A percentile compares a stretch with the other conserved stretches of the same genome.
These are phyloP conservation scores for Trissoscelio sp. DNA, from an alignment of 2,888 invertebrate genomes.

Conservation along the genomic window DNA sequence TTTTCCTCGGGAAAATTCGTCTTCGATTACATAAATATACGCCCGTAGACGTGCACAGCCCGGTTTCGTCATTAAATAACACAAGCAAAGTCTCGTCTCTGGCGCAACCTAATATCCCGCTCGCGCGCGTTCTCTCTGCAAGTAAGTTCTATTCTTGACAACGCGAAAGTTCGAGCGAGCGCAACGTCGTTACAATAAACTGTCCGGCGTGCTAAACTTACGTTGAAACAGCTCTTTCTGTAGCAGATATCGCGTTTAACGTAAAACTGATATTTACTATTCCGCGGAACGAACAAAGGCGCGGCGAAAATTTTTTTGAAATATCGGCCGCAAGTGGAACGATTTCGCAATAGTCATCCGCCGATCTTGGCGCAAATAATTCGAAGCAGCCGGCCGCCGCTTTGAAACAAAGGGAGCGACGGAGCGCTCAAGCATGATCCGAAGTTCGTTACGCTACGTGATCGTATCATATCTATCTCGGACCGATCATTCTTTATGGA, in stretches of 20 bases:
- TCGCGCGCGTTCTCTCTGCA: too few species aligned
- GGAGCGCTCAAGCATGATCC: constrained; percentile 79
- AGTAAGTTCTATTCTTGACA: constrained; percentile 27
- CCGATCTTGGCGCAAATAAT: constrained; percentile 74
- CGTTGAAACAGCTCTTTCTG: constrained; percentile 17
- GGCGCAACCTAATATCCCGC: not conserved
- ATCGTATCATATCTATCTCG: constrained; percentile 63
- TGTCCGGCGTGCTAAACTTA: constrained; percentile 20
- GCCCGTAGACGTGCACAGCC: not conserved
- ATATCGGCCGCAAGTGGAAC: constrained; percentile 41
- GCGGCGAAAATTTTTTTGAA: constrained; percentile 22
- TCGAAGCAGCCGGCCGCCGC: constrained; percentile 77
- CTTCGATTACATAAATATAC: constrained; percentile 20
- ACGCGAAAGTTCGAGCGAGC: constrained; percentile 25
- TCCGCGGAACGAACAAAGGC: constrained; percentile 39
- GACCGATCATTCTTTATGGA: constrained; percentile 67
- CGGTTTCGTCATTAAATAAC: not conserved
- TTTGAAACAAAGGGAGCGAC: constrained; percentile 80
- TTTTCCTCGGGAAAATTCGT: not conserved
- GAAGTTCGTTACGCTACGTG: constrained; percentile 78
- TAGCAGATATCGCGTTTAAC: constrained; percentile 19
- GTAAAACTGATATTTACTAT: constrained; percentile 36
- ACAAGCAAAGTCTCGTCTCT: too few species aligned
- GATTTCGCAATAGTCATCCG: constrained; percentile 62
- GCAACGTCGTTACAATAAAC: constrained; percentile 12